Conservation (phyloP, 2,888 invertebrate genomes). For the Brachyptera putata region DNA sequence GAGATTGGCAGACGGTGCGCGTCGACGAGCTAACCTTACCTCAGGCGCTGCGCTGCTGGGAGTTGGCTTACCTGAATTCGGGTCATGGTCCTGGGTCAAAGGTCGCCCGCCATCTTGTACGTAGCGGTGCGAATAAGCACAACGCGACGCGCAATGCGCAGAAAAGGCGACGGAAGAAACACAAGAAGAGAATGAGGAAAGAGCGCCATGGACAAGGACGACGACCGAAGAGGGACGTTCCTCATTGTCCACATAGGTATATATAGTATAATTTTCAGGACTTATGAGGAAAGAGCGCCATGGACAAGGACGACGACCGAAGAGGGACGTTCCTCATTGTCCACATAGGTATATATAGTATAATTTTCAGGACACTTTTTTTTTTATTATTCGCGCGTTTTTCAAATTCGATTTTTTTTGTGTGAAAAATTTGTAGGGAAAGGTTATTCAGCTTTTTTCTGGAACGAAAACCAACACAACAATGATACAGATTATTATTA, state of each 20-base stretch:
- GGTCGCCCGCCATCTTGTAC: constrained; percentile 25
- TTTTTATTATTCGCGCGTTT: no score
- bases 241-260: constrained; percentile 42
- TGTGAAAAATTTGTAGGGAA: no score
- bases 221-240: constrained; percentile 44
- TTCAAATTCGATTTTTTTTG: no score
- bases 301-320: constrained; percentile 42
- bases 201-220: constrained; percentile 39
- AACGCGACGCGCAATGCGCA: neutral
- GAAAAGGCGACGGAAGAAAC: constrained; percentile 26
- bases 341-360: constrained; percentile 42
- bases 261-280: no score
- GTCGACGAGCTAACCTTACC: constrained; percentile 81
- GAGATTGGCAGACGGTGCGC: constrained; percentile 82
- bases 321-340: constrained; percentile 42
- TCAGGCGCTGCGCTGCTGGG: constrained; percentile 86
- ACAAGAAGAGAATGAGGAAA: constrained; percentile 32
- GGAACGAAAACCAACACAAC: neutral
- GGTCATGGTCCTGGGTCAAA: neutral
- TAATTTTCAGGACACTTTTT: no score
- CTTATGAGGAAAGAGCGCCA: constrained; percentile 33
- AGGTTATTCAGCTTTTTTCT: no score
- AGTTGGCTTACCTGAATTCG: constrained; percentile 47
- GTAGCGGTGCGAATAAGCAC: constrained; percentile 1
- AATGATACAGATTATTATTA: no score